Evolutionary conservation across 2,888 invertebrate genomes (phyloP).

Genomic region (Drosophila mulleri): DNA sequence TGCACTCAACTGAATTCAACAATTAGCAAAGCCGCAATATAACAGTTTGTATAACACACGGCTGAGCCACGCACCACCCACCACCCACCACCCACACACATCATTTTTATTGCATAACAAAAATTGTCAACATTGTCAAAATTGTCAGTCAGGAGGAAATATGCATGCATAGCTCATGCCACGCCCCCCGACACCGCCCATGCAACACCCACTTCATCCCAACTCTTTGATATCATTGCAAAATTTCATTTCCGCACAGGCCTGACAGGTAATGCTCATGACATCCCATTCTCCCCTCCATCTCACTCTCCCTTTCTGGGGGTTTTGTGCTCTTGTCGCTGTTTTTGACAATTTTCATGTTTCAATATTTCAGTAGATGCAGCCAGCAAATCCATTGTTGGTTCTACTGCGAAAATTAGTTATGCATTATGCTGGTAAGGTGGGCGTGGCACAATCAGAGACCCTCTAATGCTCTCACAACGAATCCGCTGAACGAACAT

Average conservation of each 20-base stretch:
- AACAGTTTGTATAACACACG: slow-evolving; percentile 47
- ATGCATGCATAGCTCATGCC: slow-evolving; percentile 30
- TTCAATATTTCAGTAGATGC: slow-evolving; percentile 77
- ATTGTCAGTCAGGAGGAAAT: slow-evolving; percentile 59
- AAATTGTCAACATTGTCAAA: slow-evolving; percentile 77
- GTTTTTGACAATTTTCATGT: slow-evolving; percentile 80
- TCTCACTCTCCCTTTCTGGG: not conserved
- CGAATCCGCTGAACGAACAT: slow-evolving; percentile 20
- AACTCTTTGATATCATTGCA: slow-evolving; percentile 57
- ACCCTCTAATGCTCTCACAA: slow-evolving; percentile 38
- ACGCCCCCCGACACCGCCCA: slow-evolving; percentile 11
- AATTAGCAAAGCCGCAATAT: slow-evolving; percentile 50
- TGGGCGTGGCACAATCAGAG: slow-evolving; percentile 30
- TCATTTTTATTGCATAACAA: slow-evolving; percentile 75
- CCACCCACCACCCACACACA: slow-evolving; percentile 10
- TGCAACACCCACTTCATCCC: not conserved
- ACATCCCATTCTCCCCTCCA: not conserved
- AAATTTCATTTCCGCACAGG: slow-evolving; percentile 74
- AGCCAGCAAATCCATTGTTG: slow-evolving; percentile 49
- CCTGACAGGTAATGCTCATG: slow-evolving; percentile 69
- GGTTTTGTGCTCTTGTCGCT: slow-evolving; percentile 39
- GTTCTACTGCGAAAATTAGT: slow-evolving; percentile 65
- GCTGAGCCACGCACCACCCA: not conserved
- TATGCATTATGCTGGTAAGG: slow-evolving; percentile 69
- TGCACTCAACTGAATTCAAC: slow-evolving; percentile 37